Percentiles rank a stretch among this genome's conserved stretches.
Conservation (phyloP, 2,113 vertebrate genomes). For the Picathartes gymnocephalus region DNA sequence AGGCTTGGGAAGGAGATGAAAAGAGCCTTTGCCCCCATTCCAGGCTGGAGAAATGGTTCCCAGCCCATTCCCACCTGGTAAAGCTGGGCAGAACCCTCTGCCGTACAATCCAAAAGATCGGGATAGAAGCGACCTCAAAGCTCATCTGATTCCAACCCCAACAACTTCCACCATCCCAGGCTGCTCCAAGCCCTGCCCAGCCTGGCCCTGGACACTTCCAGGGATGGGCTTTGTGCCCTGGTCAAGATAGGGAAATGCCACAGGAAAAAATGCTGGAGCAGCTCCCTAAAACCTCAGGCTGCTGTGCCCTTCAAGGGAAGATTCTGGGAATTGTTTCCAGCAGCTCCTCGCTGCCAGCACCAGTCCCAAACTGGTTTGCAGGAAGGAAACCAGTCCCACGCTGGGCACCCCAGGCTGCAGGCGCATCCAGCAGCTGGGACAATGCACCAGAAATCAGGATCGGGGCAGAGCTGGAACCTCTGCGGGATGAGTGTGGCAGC, state of each 20-base stretch:
- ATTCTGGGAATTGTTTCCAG: background rate
- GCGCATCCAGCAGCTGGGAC: background rate
- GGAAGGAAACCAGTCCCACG: background rate
- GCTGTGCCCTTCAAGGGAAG: background rate
- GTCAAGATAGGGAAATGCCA: background rate
- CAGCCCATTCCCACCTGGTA: background rate
- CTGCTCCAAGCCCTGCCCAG: background rate
- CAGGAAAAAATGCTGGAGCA: background rate
- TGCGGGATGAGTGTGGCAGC: background rate
- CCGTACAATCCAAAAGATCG: background rate
- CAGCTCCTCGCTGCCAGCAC: background rate
- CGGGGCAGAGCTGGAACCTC: background rate
- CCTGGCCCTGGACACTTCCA: background rate
- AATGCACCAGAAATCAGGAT: rapidly evolving
- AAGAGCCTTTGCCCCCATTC: background rate
- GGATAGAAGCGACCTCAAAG: background rate
- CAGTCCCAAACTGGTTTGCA: background rate
- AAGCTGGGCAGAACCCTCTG: background rate
- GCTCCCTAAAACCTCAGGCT: background rate
- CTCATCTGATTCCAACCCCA: background rate
- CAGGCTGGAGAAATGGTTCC: background rate
- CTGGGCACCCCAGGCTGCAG: background rate
- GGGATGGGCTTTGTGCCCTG: background rate
- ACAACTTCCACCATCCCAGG: background rate
- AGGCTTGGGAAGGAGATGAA: background rate